phyloP scores from a whole-genome alignment of 2,888 invertebrate genomes.

The Metellina segmentata region DNA sequence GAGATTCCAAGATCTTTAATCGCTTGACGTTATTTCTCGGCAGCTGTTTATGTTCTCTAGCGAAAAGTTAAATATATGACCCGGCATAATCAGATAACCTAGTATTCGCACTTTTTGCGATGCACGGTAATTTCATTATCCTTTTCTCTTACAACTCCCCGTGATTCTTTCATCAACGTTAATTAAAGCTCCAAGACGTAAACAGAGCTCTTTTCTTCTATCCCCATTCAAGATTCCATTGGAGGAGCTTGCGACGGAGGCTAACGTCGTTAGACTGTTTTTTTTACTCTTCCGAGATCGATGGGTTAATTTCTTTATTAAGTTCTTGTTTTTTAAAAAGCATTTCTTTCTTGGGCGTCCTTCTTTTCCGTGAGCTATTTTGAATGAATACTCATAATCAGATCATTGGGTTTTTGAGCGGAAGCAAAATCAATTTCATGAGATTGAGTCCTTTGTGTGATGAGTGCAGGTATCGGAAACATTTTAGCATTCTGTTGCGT shows the following conservation, averaged over 20 bases:
- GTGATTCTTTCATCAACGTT: background rate
- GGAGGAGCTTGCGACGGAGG: background rate
- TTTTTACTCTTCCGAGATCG: background rate
- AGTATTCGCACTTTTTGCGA: conserved; percentile 9
- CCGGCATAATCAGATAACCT: background rate
- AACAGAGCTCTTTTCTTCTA: background rate
- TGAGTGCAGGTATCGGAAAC: background rate
- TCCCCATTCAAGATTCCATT: background rate
- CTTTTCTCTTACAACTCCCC: background rate
- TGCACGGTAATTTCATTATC: conserved; percentile 20
- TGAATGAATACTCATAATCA: background rate
- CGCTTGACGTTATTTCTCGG: too few relatives aligned
- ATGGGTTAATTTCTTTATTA: conserved; percentile 23
- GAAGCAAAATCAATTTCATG: background rate
- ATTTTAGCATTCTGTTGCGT: background rate
- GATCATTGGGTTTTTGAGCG: background rate
- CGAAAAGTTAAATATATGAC: conserved; percentile 6
- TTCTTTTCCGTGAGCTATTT: background rate
- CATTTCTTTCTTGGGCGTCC: too few relatives aligned
- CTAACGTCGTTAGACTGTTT: background rate
- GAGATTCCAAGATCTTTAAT: too few relatives aligned
- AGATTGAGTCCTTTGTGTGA: background rate
- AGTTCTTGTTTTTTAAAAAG: too few relatives aligned
- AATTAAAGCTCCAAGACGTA: conserved; percentile 22
- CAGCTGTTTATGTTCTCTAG: background rate